These are phyloP conservation scores for Coelopa frigida DNA, from an alignment of 1,140 invertebrate species.

Conservation along the genomic window DNA sequence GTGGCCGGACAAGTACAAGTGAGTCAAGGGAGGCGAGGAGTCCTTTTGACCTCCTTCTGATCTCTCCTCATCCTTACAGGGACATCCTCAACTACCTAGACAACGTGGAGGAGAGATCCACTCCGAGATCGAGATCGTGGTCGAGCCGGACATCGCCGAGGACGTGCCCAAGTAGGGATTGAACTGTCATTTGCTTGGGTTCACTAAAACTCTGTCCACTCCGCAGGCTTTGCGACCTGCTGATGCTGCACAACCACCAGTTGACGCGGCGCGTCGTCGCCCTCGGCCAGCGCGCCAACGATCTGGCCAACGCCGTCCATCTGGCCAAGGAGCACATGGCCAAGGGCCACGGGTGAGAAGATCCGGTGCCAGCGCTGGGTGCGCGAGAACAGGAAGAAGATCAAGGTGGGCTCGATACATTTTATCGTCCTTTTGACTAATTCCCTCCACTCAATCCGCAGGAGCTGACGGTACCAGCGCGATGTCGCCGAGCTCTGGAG, in stretches of 20 bases:
- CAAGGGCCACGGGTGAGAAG: constrained; percentile 53
- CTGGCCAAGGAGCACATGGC: constrained; percentile 40
- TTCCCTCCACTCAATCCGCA: constrained; percentile 23
- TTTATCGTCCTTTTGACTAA: not conserved
- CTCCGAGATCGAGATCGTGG: constrained; percentile 38
- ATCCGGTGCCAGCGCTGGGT: constrained; percentile 61
- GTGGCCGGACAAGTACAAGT: constrained; percentile 40
- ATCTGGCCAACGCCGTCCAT: constrained; percentile 42
- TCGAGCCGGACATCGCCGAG: constrained; percentile 40
- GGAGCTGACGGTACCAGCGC: constrained; percentile 62
- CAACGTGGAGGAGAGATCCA: constrained; percentile 41
- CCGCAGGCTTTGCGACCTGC: constrained; percentile 32
- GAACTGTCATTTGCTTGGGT: too few species aligned
- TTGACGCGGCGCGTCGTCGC: constrained; percentile 36
- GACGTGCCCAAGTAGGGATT: constrained; percentile 43
- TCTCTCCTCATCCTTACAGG: constrained; percentile 22
- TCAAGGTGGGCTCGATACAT: constrained; percentile 49
- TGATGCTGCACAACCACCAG: constrained; percentile 43
- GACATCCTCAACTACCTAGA: constrained; percentile 42
- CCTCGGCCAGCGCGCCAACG: constrained; percentile 38
- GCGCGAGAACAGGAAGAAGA: constrained; percentile 62
- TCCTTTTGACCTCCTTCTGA: too few species aligned
- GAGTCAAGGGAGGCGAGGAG: too few species aligned
- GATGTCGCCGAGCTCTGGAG: constrained; percentile 51
- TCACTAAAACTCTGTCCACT: not conserved